Evolutionary conservation across 2,113 vertebrate species (phyloP), one percentile per base, ranked within the genome.

Genomic region (Atherinomorus stipes): DNA sequence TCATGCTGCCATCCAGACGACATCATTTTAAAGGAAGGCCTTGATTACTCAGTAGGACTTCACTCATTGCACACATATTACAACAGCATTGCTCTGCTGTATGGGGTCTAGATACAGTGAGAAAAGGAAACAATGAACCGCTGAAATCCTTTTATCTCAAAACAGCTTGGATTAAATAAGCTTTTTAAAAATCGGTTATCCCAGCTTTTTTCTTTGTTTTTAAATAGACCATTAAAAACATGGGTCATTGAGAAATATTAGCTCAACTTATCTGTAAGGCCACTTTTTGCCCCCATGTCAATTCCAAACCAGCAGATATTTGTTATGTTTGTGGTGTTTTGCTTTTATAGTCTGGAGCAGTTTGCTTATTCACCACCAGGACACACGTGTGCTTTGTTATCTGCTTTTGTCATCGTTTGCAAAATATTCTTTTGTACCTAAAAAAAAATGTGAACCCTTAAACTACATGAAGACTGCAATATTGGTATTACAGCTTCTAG

Each of bases 301-400:
- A 31, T 19, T 31, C 19, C 25, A 21, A 31, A 31, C 18, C 25
- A 11, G 9, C 7, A 9, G 34, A 18, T 37, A 15, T 9, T 51
- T 1, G 34, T 34, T 34, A 8, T 47, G 11, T 45, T 23, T 19
- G 7, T 31, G 8, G 25, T 6, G 31, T 18, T 45, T 62, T 45
- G 40, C 22, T 28, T 31, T 8, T 21, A n/a, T 18, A 21, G 60
- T 26, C 44, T 31, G 19, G 47, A 28, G 16, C 15, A 16, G 5
- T n/a, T n/a, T 26, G 16, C 34, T 50, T 34, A 21, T 49, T 19
- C 21, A 56, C 26, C 31, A 1, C 28, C 26, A 31, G 44, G 50
- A 47, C 54, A 23, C 21, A 38, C n/a, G 47, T 59, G 67, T 59
- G 28, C 28, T 1, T n/a, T 50, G 7, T 70, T 31, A 50, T 69